Evolutionary conservation across 2,888 invertebrate genomes (phyloP), one percentile per base, ranked within the genome.

Genomic region (Carabus problematicus): DNA sequence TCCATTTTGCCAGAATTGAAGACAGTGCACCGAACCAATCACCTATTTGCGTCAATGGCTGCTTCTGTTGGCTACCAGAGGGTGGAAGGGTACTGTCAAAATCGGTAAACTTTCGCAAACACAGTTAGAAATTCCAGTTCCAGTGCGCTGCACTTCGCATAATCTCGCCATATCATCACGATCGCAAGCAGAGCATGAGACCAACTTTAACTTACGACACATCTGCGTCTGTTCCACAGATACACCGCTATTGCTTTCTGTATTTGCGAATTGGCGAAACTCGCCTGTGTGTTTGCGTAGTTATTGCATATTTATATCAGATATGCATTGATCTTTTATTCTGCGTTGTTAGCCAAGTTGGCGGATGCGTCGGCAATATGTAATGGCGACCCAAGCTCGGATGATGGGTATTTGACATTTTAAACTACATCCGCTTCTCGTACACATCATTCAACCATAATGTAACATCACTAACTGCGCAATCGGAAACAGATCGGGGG

Each of bases 1-100:
- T 66, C 73, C 72, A 73, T 73, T 73, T 71, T 67, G 45, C 70
- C 64, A 70, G 71, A 74, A 74, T 72, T 73, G 73, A 70, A 73
- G 74, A 74, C 72, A 72, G 71, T 73, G 71, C 69, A 71, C 59
- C 72, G 60, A 73, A 73, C 73, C 71, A 72, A 70, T 71, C 72
- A 55, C 56, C 70, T 70, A 59, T 71, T 70, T 71, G 29, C 41
- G 62, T 42, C 64, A 45, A 63, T 56, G 64, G 41, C 16, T 63
- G 40, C 63, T 29, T 40, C 49, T 18, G 52, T 16, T 16, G 9
- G 52, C 8, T 9, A 14, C 52, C n/a, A 16, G 63, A 43, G 45
- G 40, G 16, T 54, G 42, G 55, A 40, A 39, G 55, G 29, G 29
- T 29, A 29, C 42, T 64, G 64, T 64, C 64, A 64, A 56, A 63